Percentiles rank a stretch among this genome's conserved stretches.
These are phyloP conservation scores for Tolmerus cingulatus DNA, from an alignment of 2,888 invertebrate species.

Conservation along the genomic window DNA sequence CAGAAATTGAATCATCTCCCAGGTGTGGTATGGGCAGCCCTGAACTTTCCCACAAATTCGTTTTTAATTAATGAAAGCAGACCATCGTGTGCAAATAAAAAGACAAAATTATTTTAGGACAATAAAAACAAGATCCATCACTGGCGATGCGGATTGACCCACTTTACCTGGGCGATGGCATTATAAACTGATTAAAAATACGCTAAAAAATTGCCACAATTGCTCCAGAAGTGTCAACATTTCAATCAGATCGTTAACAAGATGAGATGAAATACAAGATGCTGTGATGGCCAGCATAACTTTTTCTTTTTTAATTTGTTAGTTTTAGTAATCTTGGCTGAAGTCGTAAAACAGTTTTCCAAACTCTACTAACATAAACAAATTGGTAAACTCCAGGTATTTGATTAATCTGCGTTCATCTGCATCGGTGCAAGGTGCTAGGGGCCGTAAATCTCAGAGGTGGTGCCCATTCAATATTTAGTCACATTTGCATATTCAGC, in stretches of 20 bases:
- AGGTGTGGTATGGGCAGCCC: not conserved
- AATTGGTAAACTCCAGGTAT: not conserved
- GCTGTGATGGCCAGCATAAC: not conserved
- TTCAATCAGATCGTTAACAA: not conserved
- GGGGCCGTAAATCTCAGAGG: not conserved
- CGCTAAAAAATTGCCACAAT: not conserved
- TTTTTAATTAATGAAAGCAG: not conserved
- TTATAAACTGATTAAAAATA: not conserved
- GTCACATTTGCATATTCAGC: not conserved
- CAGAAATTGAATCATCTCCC: not conserved
- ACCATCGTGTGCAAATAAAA: not conserved
- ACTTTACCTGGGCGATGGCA: not conserved
- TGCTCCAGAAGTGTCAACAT: constrained; percentile 1
- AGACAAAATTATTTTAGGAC: no score
- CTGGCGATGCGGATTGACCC: not conserved
- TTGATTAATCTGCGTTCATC: not conserved
- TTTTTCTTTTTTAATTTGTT: not conserved
- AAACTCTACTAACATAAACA: not conserved
- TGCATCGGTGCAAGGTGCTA: not conserved
- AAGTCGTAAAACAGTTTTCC: not conserved
- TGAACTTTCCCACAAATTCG: not conserved
- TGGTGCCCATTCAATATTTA: not conserved
- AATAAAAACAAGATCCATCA: not conserved
- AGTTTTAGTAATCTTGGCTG: not conserved
- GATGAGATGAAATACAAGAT: not conserved